phyloP scores from a whole-genome alignment of 1,140 invertebrate genomes.

The Zaprionus gabonicus region DNA sequence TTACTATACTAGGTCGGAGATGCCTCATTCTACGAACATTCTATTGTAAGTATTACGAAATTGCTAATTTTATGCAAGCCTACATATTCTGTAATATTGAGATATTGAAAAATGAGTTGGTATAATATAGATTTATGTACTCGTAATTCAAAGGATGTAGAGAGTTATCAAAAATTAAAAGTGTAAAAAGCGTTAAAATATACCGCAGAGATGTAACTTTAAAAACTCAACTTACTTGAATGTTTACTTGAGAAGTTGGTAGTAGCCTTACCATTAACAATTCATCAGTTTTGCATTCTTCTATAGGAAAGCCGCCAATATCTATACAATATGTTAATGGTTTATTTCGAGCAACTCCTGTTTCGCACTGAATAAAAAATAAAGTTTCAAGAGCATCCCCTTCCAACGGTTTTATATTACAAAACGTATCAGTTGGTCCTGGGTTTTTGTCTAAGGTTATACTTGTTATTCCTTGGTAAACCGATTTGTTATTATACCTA shows the following conservation, averaged over 20 bases:
- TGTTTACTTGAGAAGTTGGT: slow-evolving; percentile 11
- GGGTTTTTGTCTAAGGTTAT: slow-evolving; percentile 35
- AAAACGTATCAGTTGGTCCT: slow-evolving; percentile 17
- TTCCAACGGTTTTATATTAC: slow-evolving; percentile 26
- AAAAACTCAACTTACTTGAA: slow-evolving; percentile 22
- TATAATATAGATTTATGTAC: too few relatives aligned
- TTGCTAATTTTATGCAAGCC: too few relatives aligned
- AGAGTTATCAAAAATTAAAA: too few relatives aligned
- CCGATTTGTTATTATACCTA: neutral
- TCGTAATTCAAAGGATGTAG: too few relatives aligned
- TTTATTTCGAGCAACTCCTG: slow-evolving; percentile 23
- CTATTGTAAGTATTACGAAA: too few relatives aligned
- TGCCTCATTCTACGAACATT: too few relatives aligned
- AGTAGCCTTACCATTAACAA: slow-evolving; percentile 18
- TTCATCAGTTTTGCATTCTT: slow-evolving; percentile 37
- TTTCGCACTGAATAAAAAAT: slow-evolving; percentile 28
- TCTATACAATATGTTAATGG: slow-evolving; percentile 35
- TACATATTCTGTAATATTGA: too few relatives aligned
- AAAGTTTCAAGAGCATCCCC: slow-evolving; percentile 28
- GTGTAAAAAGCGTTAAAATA: too few relatives aligned
- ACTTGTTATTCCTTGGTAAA: slow-evolving; percentile 23
- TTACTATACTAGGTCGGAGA: too few relatives aligned
- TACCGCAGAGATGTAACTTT: neutral
- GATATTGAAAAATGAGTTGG: too few relatives aligned
- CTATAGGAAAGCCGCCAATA: slow-evolving; percentile 18